A percentile compares a stretch with the other conserved stretches of the same genome.
phyloP scores from a whole-genome alignment of 2,113 vertebrate species.

The Eira barbara region DNA sequence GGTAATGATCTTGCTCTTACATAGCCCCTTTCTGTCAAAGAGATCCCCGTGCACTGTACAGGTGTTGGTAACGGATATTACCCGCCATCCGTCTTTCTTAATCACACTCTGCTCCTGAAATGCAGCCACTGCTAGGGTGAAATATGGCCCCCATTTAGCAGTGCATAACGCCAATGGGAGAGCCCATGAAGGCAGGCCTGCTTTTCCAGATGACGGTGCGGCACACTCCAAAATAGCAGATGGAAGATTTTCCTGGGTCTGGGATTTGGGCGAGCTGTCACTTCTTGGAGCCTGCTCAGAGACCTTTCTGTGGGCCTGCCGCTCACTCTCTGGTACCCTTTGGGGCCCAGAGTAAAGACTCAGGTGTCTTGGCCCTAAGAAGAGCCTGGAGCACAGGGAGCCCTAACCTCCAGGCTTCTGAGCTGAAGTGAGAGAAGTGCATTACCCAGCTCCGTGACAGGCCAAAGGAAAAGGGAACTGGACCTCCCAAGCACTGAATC shows the following conservation, averaged over 20 bases:
- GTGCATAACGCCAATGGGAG: neutral
- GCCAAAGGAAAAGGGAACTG: neutral
- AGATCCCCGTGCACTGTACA: constrained; percentile 35
- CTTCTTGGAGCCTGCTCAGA: neutral
- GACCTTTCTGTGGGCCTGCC: neutral
- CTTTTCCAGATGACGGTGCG: neutral
- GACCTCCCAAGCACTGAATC: neutral
- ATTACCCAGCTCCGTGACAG: neutral
- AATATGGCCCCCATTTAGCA: constrained; percentile 45
- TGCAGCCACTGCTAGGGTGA: constrained; percentile 46
- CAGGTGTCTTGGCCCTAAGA: neutral
- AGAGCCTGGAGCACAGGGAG: neutral
- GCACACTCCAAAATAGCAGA: neutral
- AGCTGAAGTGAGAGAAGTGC: neutral
- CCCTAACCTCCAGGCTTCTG: neutral
- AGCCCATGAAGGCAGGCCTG: neutral
- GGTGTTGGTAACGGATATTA: constrained; percentile 60
- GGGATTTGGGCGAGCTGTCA: neutral
- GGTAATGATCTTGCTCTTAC: constrained; percentile 55
- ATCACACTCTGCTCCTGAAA: constrained; percentile 57
- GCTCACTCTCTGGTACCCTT: neutral
- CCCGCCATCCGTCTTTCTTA: constrained; percentile 54
- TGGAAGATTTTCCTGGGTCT: neutral
- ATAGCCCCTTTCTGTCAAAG: constrained; percentile 53
- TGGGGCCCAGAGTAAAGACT: neutral